Conservation (phyloP, 1,140 invertebrate genomes). For the Microplitis demolitor region DNA sequence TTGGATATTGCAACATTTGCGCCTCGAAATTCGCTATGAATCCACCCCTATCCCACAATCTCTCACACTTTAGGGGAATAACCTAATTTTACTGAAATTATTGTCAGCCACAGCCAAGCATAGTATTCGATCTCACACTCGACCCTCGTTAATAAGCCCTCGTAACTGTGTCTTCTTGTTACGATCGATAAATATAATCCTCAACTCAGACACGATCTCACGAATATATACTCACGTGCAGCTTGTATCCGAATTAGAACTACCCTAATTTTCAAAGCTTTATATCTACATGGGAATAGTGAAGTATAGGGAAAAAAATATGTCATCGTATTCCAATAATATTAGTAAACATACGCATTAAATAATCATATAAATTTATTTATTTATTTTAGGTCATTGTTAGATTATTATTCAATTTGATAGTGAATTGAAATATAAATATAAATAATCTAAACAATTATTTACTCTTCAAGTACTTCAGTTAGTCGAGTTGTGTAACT, state of each 20-base stretch:
- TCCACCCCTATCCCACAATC: slow-evolving; percentile 3
- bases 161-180: neutral
- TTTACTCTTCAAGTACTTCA: too few relatives aligned
- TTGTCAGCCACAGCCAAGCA: slow-evolving; percentile 25
- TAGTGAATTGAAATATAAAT: too few relatives aligned
- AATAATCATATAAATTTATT: too few relatives aligned
- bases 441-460: too few relatives aligned
- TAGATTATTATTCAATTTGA: too few relatives aligned
- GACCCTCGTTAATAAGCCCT: slow-evolving; percentile 6
- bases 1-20: neutral
- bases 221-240: neutral
- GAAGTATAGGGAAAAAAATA: neutral
- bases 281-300: neutral
- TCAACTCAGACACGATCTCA: neutral
- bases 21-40: slow-evolving; percentile 29
- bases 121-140: slow-evolving; percentile 15
- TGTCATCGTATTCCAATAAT: too few relatives aligned
- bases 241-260: neutral
- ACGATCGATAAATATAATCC: neutral
- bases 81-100: slow-evolving; percentile 42
- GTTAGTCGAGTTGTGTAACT: too few relatives aligned
- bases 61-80: slow-evolving; percentile 34
- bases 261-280: neutral
- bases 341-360: too few relatives aligned
- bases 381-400: too few relatives aligned